Evolutionary conservation across 1,140 invertebrate genomes (phyloP).

Genomic region (Drosophila pallidifrons): DNA sequence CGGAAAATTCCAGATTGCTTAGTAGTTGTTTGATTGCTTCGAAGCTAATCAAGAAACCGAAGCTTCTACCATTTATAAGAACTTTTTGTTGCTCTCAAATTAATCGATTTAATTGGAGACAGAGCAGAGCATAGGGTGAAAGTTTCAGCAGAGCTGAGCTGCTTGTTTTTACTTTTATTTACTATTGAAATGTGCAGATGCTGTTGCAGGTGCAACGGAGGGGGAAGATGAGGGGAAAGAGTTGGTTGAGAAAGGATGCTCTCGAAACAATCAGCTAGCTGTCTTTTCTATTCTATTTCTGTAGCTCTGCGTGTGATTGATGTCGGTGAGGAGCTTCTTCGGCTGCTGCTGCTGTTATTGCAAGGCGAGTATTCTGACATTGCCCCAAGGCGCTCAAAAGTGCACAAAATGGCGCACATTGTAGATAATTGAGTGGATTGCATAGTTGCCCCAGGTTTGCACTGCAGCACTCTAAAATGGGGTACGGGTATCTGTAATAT

Average conservation of each 20-base stretch:
- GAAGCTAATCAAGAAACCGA: constrained; percentile 35
- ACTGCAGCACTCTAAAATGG: background rate
- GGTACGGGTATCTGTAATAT: constrained; percentile 28
- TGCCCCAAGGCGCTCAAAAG: constrained; percentile 51
- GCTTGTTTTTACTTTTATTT: constrained; percentile 68
- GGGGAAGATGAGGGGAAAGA: too few relatives aligned
- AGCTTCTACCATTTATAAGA: constrained; percentile 36
- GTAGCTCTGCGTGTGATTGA: constrained; percentile 56
- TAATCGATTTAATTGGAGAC: constrained; percentile 81
- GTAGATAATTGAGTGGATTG: constrained; percentile 52
- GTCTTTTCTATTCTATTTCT: background rate
- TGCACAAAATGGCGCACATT: constrained; percentile 67
- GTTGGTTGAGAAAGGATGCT: background rate
- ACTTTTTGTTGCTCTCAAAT: constrained; percentile 58
- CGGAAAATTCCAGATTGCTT: background rate
- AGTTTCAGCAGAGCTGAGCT: constrained; percentile 42
- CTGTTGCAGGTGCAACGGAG: background rate
- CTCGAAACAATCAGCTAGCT: constrained; percentile 61
- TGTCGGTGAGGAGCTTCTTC: constrained; percentile 24
- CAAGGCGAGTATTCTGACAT: constrained; percentile 36
- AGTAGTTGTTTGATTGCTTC: background rate
- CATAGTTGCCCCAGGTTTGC: constrained; percentile 32
- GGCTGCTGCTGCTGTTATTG: constrained; percentile 18
- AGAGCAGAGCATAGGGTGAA: constrained; percentile 30
- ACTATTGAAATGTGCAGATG: constrained; percentile 54